Evolutionary conservation across 2,888 invertebrate species (phyloP).

Genomic region (Synanthedon tipuliformis): DNA sequence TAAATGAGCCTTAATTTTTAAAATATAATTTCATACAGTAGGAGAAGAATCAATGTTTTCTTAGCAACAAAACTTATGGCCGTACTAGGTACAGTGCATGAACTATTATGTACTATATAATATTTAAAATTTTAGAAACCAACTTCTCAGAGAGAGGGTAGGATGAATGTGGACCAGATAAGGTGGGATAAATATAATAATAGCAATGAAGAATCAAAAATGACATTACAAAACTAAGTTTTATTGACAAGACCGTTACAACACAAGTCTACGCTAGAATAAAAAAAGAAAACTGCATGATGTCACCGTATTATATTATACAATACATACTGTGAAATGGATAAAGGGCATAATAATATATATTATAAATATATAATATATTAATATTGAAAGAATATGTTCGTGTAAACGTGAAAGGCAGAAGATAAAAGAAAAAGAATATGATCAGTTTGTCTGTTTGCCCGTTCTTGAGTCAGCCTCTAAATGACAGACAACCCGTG

Average conservation of each 20-base stretch:
- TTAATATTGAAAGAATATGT: constrained; percentile 12
- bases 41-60: too few species aligned
- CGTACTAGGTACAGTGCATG: too few species aligned
- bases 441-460: constrained; percentile 53
- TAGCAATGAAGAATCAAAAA: constrained; percentile 40
- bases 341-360: neutral
- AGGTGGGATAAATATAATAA: constrained; percentile 2
- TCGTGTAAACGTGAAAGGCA: constrained; percentile 8
- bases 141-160: neutral
- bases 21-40: too few species aligned
- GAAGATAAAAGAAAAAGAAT: constrained; percentile 53
- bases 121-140: too few species aligned
- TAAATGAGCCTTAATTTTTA: too few species aligned
- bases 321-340: constrained; percentile 30
- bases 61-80: too few species aligned
- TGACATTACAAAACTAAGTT: constrained; percentile 61
- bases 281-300: constrained; percentile 24
- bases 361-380: neutral
- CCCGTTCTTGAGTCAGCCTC: constrained; percentile 37
- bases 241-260: constrained; percentile 54
- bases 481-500: constrained; percentile 16
- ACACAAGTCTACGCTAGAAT: constrained; percentile 55
- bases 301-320: constrained; percentile 40
- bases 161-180: neutral
- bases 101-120: too few species aligned